Base-by-base conservation (phyloP, 2,888 invertebrate genomes). In the Aproaerema taeniolella region DNA sequence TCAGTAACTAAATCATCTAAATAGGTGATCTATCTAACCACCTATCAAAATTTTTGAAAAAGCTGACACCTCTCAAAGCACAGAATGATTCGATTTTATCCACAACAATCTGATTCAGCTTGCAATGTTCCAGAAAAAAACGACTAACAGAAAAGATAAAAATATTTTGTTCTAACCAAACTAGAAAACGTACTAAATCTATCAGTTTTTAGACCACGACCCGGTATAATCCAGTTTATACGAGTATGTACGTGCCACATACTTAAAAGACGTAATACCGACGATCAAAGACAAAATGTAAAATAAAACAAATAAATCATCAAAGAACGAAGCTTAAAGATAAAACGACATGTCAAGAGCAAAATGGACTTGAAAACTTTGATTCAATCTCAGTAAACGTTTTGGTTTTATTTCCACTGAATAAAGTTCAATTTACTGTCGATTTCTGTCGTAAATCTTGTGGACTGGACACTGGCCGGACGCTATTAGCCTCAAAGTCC, bases 401-500 rank as follows among this genome's bases (percentile, higher is more conserved):
- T 44, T 40, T 54, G 55, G 58, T 63, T 58, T 61, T 67, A 64
- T 57, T 52, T 53, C 49, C 52, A 45, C 46, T 42, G 39, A 54
- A 57, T 56, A 66, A 61, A 64, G 60, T 66, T 52, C 62, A 66
- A 52, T 59, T 63, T 53, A 39, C 51, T 46, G 50, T 47, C 50
- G 56, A 56, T 53, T 60, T 51, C 43, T 5, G 55, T 53, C 58
- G 52, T 54, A 51, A 55, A 55, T 53, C 51, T 51, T 49, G 41
- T 43, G 42, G 44, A 55, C 45, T 46, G 53, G 58, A 56, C 44
- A 55, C 56, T 58, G 64, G 52, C 54, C 59, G 50, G 58, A 68
- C 63, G 68, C 72, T 75, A 79, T 77, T 76, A 76, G 63, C 53
- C 49, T 46, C 47, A 50, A 61, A 55, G 70, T 77, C 69, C 73